Base-by-base conservation (phyloP, 2,113 vertebrate genomes). In the Sceloporus tristichus region DNA sequence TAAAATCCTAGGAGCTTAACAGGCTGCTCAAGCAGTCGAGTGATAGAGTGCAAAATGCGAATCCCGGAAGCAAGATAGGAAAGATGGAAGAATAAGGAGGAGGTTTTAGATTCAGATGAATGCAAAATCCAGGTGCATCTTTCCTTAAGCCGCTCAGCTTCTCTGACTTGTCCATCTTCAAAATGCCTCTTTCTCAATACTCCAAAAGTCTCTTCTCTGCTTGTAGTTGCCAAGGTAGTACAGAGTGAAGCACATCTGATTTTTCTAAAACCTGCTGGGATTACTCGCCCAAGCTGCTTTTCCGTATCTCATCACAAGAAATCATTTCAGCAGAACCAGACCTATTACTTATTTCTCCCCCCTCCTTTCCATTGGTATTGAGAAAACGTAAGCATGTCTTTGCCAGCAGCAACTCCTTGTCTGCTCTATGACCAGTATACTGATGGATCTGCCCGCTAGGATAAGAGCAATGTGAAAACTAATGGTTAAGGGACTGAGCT, bases 201-300 rank as follows among this genome's bases (percentile, higher is more conserved):
- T 27, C 75, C 70, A 65, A 79, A 87, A 84, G 53, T n/a, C 13
- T 29, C 70, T 86, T 81, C 53, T 85, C 56, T 79, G 0, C 27
- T 13, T 82, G 34, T 48, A 34, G 65, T 79, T 84, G 80, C 89
- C 85, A 89, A 81, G 84, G 59, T 75, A 73, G 82, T 79, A 77
- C 56, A 85, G 88, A 80, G 21, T 38, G 82, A 73, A 74, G 82
- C 29, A 75, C 54, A 85, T 85, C 88, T 85, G 77, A 80, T 80
- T 85, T 86, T 48, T 71, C 75, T 89, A 80, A 89, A 79, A 76
- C 76, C 48, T 34, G 40, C 48, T 34, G 40, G 84, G 79, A 85
- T 89, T 85, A 86, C 71, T 82, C 62, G 76, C 23, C 79, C 71
- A 73, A 82, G 42, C 79, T 70, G 66, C 81, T 84, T 87, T 90